phyloP scores from a whole-genome alignment of 1,140 invertebrate genomes.

The fruit fly (Drosophila melanogaster) region DNA sequence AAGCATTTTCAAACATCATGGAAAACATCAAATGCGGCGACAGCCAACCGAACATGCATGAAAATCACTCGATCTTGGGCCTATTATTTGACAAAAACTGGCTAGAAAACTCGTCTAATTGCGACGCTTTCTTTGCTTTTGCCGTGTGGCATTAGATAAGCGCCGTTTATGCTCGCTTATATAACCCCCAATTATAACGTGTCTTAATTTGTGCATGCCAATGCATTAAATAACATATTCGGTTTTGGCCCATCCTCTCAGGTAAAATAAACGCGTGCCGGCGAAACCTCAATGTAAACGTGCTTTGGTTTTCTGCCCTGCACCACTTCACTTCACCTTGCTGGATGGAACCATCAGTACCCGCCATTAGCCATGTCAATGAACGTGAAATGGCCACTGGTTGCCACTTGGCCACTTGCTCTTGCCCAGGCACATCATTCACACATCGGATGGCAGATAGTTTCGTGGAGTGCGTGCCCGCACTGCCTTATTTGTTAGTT shows the following conservation, averaged over 20 bases:
- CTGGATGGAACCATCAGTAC: conserved; percentile 14
- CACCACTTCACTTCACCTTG: conserved; percentile 9
- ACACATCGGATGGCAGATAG: conserved; percentile 35
- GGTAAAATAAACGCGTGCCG: conserved; percentile 73
- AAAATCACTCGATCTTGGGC: conserved; percentile 40
- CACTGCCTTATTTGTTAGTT: conserved; percentile 57
- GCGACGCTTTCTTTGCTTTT: conserved; percentile 74
- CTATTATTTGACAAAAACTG: conserved; percentile 51
- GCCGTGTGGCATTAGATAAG: conserved; percentile 73
- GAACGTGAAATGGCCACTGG: conserved; percentile 72
- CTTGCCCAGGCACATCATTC: conserved; percentile 38
- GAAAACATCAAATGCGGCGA: conserved; percentile 34
- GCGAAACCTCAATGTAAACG: conserved; percentile 45
- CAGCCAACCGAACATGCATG: conserved; percentile 17
- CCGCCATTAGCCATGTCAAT: conserved; percentile 69
- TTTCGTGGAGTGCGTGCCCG: conserved; percentile 58
- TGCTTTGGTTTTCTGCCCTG: conserved; percentile 22
- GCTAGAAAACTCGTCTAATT: conserved; percentile 68
- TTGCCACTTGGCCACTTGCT: conserved; percentile 35
- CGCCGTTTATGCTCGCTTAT: conserved; percentile 48
- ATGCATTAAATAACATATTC: conserved; percentile 76
- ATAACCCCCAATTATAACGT: conserved; percentile 80
- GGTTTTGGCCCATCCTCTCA: conserved; percentile 48
- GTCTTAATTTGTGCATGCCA: conserved; percentile 65
- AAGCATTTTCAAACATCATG: conserved; percentile 9